A percentile compares a stretch with the other conserved stretches of the same genome.
These are phyloP conservation scores for Papilio xuthus DNA, from an alignment of 1,140 invertebrate genomes.

Conservation along the genomic window DNA sequence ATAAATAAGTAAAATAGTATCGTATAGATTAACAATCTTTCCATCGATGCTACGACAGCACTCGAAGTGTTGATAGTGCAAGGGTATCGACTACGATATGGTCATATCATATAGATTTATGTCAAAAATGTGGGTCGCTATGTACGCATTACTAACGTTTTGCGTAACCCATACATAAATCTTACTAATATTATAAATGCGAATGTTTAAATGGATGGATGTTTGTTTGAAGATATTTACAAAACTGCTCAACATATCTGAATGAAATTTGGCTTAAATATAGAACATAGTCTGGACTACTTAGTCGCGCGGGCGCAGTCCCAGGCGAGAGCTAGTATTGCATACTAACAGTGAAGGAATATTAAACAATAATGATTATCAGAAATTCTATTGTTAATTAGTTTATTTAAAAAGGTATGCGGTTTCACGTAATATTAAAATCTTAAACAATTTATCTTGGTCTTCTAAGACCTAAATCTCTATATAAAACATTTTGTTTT, in stretches of 20 bases:
- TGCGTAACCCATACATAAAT: constrained; percentile 1
- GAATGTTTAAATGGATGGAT: too few species aligned
- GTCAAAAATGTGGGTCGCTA: constrained; percentile 9
- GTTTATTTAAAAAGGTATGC: background rate
- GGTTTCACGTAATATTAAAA: background rate
- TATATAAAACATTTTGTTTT: too few species aligned
- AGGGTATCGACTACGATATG: background rate
- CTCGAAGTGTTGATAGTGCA: background rate
- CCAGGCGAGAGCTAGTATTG: too few species aligned
- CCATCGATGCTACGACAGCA: background rate
- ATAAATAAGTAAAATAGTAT: too few species aligned
- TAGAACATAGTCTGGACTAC: too few species aligned
- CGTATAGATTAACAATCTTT: background rate
- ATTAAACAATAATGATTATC: background rate
- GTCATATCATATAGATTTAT: background rate
- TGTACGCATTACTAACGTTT: background rate
- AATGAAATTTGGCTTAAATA: too few species aligned
- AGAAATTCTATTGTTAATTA: background rate
- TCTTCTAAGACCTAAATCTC: too few species aligned
- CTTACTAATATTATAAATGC: too few species aligned
- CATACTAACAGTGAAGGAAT: background rate
- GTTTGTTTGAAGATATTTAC: too few species aligned
- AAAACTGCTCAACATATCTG: too few species aligned
- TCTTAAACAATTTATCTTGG: background rate
- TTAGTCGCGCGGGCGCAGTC: too few species aligned